A percentile compares a stretch with the other conserved stretches of the same genome.
phyloP scores from a whole-genome alignment of 37 sponge, comb jelly and placozoan species.

The Dysidea cf. avara region DNA sequence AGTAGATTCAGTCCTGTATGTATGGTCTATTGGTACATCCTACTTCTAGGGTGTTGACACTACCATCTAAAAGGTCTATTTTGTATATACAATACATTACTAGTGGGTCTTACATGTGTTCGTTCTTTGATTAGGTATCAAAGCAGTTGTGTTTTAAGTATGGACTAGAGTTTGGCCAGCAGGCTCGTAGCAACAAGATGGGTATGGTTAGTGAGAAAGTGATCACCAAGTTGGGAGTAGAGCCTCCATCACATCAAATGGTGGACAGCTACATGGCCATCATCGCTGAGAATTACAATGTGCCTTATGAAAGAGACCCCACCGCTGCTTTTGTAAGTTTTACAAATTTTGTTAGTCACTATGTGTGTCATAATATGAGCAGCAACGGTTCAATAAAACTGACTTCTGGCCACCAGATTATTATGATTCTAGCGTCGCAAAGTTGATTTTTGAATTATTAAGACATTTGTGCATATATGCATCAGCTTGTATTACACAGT shows the following conservation, averaged over 20 bases:
- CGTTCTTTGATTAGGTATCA: conserved; percentile 77
- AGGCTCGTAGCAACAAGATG: conserved; percentile 83
- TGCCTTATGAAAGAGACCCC: conserved; percentile 88
- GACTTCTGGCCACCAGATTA: conserved; percentile 22
- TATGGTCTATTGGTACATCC: too few relatives aligned
- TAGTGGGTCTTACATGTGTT: too few relatives aligned
- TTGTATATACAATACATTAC: too few relatives aligned
- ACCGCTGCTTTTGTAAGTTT: conserved; percentile 69
- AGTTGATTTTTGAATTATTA: too few relatives aligned
- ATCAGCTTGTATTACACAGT: too few relatives aligned
- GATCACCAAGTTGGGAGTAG: conserved; percentile 87
- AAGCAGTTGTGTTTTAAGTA: conserved; percentile 84
- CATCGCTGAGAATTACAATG: conserved; percentile 92
- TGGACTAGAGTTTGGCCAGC: conserved; percentile 92
- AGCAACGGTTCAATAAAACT: conserved; percentile 35
- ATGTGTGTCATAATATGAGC: too few relatives aligned
- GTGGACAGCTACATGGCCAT: conserved; percentile 96
- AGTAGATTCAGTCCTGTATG: too few relatives aligned
- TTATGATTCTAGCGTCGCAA: not conserved
- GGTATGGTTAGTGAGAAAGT: conserved; percentile 88
- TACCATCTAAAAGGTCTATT: too few relatives aligned
- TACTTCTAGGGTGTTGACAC: too few relatives aligned
- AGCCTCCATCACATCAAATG: conserved; percentile 77
- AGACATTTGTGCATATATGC: too few relatives aligned
- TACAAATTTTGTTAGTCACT: too few relatives aligned